Percentiles rank a stretch among this genome's conserved stretches.
phyloP scores from a whole-genome alignment of 30 jellyfish, hydroid and myxozoan species.

The Aurelia sp. region DNA sequence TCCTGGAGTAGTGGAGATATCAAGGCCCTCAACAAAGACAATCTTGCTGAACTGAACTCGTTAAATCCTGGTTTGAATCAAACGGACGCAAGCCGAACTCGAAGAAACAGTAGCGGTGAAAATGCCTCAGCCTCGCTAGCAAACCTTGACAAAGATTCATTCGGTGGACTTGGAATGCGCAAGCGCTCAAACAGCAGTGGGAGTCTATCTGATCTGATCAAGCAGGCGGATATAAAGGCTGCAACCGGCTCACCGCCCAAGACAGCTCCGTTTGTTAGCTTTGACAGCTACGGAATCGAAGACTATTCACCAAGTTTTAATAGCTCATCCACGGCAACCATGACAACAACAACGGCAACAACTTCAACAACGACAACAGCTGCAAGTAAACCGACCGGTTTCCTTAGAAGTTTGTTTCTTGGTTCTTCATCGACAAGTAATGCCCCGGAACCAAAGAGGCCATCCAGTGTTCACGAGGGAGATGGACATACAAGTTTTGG shows the following conservation, averaged over 20 bases:
- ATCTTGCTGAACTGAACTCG: slow-evolving; percentile 17
- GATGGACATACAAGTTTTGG: background rate
- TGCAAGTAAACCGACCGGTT: slow-evolving; percentile 61
- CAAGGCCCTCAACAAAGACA: slow-evolving; percentile 4
- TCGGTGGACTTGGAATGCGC: slow-evolving; percentile 17
- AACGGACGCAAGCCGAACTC: slow-evolving; percentile 37
- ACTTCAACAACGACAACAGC: slow-evolving; percentile 9
- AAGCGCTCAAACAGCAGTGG: slow-evolving; percentile 80
- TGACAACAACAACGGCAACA: slow-evolving; percentile 17
- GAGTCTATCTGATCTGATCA: slow-evolving; percentile 50
- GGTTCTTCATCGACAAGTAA: slow-evolving; percentile 21
- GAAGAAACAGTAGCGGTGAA: slow-evolving; percentile 46
- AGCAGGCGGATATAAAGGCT: slow-evolving; percentile 43
- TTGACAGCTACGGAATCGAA: slow-evolving; percentile 57
- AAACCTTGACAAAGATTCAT: background rate
- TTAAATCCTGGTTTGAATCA: background rate
- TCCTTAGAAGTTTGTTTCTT: slow-evolving; percentile 59
- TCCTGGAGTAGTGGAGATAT: slow-evolving; percentile 82
- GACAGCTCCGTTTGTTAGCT: slow-evolving; percentile 26
- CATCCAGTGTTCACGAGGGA: slow-evolving; percentile 59
- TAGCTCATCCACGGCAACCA: slow-evolving; percentile 28
- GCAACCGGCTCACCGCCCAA: slow-evolving; percentile 35
- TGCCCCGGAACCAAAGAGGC: slow-evolving; percentile 40
- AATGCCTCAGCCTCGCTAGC: slow-evolving; percentile 6
- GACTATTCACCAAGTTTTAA: slow-evolving; percentile 23